Percentiles rank a stretch among this genome's conserved stretches.
phyloP scores from a whole-genome alignment of 2,797 vertebrate species.

The Anableps anableps region DNA sequence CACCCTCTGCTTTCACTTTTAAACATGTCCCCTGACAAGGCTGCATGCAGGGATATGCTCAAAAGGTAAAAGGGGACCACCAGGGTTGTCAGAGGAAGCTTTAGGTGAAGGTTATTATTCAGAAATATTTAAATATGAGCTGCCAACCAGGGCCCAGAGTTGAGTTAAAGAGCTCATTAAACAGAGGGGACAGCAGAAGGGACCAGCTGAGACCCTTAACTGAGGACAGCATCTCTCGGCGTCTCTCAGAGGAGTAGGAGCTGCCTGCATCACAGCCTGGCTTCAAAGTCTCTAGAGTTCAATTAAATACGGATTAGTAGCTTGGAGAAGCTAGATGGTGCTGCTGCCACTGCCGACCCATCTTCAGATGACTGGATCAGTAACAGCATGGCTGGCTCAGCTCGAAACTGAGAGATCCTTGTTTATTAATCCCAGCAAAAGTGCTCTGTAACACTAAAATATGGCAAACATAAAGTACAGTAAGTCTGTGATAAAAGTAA shows the following conservation, averaged over 20 bases:
- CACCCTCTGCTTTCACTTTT: conserved; percentile 47
- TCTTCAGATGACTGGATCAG: conserved; percentile 80
- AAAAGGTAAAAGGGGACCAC: conserved; percentile 50
- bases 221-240: conserved; percentile 59
- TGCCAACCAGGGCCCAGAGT: conserved; percentile 42
- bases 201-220: conserved; percentile 84
- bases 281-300: conserved; percentile 99
- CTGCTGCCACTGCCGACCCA: conserved; percentile 76
- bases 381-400: conserved; percentile 81
- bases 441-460: neutral
- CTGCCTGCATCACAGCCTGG: conserved; percentile 86
- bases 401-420: conserved; percentile 58
- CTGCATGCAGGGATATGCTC: conserved; percentile 55
- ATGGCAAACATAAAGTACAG: neutral
- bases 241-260: conserved; percentile 74
- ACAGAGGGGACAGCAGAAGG: conserved; percentile 63
- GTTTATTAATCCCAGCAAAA: neutral
- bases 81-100: conserved; percentile 59
- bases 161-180: conserved; percentile 82
- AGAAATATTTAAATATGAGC: conserved; percentile 79
- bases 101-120: conserved; percentile 71
- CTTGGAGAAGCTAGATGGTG: conserved; percentile 80
- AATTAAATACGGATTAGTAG: conserved; percentile 99
- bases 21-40: conserved; percentile 49
- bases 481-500: neutral